Evolutionary conservation across 2,113 vertebrate genomes (phyloP).

Genomic region (Bostrychus sinensis): DNA sequence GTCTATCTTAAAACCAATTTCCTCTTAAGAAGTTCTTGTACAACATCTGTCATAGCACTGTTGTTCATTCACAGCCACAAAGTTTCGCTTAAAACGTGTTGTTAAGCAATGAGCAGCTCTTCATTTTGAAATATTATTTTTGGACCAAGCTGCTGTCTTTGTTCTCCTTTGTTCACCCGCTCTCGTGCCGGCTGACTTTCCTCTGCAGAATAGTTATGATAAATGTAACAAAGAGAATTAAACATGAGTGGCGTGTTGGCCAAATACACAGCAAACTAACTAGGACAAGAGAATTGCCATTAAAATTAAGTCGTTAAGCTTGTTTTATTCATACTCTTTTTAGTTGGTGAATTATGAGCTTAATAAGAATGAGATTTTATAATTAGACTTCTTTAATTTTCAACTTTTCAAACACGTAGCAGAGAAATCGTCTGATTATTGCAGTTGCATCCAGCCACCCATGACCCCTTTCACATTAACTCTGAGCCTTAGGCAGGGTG

Average conservation of each 20-base stretch:
- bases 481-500: too few relatives aligned
- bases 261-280: constrained; percentile 46
- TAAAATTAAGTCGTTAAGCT: constrained; percentile 16
- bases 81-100: constrained; percentile 26
- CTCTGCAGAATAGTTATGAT: constrained; percentile 35
- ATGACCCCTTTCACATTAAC: too few relatives aligned
- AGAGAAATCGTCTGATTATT: too few relatives aligned
- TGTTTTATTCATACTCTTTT: constrained; percentile 31
- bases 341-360: background rate
- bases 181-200: constrained; percentile 12
- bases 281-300: constrained; percentile 18
- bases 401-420: too few relatives aligned
- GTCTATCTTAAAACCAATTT: background rate
- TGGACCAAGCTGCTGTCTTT: constrained; percentile 36
- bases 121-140: constrained; percentile 44
- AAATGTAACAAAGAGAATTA: constrained; percentile 58
- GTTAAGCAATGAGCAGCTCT: constrained; percentile 11
- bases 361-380: too few relatives aligned
- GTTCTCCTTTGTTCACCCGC: constrained; percentile 36
- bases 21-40: background rate
- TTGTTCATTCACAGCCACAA: background rate
- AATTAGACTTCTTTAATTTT: too few relatives aligned
- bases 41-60: background rate
- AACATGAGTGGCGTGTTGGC: constrained; percentile 56
- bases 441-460: too few relatives aligned